These are phyloP conservation scores for Hylaeus anthracinus DNA, from an alignment of 1,140 invertebrate species.

Conservation along the genomic window DNA sequence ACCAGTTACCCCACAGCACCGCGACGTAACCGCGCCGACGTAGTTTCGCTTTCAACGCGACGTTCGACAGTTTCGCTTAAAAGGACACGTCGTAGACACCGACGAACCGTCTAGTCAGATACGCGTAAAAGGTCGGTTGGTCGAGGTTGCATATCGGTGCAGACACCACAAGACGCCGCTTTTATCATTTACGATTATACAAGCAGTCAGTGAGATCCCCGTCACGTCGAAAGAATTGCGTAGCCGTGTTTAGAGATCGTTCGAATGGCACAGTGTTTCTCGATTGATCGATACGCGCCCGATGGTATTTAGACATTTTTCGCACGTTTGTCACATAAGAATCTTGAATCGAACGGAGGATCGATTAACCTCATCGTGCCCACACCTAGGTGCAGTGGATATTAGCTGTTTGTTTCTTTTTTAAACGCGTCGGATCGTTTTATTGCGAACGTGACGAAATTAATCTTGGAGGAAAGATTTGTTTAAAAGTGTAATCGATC, in stretches of 20 bases:
- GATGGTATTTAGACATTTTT: background rate
- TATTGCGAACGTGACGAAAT: too few species aligned
- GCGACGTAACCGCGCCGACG: background rate
- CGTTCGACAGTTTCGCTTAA: background rate
- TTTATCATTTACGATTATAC: constrained; percentile 26
- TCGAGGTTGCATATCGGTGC: constrained; percentile 16
- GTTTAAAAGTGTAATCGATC: too few species aligned
- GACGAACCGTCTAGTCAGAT: constrained; percentile 3
- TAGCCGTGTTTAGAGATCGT: background rate
- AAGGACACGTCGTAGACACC: background rate
- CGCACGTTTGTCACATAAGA: too few species aligned
- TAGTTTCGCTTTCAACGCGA: background rate
- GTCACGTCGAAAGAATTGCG: background rate
- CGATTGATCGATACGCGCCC: too few species aligned
- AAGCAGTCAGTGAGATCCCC: constrained; percentile 2
- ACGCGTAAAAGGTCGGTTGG: constrained; percentile 23
- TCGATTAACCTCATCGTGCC: too few species aligned
- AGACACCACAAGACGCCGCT: background rate
- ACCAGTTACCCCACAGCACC: background rate
- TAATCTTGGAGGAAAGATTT: too few species aligned
- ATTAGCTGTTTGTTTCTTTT: too few species aligned
- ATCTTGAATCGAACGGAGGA: too few species aligned
- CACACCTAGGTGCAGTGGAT: too few species aligned
- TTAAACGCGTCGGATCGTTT: too few species aligned
- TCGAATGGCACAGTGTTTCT: background rate